A percentile compares a stretch with the other conserved stretches of the same genome.
Conservation (phyloP, 2,797 vertebrate genomes). For the Onychomys torridus region DNA sequence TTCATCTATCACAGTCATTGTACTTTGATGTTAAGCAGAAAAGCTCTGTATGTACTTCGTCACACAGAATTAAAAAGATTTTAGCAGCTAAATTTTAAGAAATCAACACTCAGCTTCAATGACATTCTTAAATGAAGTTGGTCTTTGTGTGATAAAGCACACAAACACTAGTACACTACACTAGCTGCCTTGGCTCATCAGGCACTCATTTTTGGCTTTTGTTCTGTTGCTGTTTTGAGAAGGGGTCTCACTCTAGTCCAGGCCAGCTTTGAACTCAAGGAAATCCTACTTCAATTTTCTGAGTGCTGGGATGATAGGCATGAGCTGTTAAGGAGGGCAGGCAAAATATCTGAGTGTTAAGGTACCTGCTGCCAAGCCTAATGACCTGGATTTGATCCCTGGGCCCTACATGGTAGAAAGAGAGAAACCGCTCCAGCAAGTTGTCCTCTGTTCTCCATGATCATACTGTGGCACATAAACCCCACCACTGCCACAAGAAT, state of each 20-base stretch:
- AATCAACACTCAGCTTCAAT: neutral
- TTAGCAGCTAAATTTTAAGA: neutral
- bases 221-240: neutral
- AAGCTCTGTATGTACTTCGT: neutral
- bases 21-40: neutral
- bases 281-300: neutral
- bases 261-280: neutral
- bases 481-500: neutral
- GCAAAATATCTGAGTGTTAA: neutral
- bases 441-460: neutral
- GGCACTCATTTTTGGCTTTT: too few relatives aligned
- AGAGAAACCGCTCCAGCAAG: neutral
- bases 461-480: neutral
- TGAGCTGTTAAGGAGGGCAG: neutral
- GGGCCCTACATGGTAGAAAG: neutral
- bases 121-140: conserved; percentile 17
- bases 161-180: neutral
- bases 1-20: neutral
- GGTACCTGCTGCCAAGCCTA: neutral
- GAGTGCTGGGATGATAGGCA: neutral
- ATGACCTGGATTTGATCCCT: neutral
- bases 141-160: neutral
- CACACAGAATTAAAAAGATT: neutral
- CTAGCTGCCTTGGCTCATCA: neutral
- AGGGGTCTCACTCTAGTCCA: neutral